These are phyloP conservation scores for Oreohelix idahoensis DNA, from an alignment of 1,140 invertebrate species.

Conservation along the genomic window DNA sequence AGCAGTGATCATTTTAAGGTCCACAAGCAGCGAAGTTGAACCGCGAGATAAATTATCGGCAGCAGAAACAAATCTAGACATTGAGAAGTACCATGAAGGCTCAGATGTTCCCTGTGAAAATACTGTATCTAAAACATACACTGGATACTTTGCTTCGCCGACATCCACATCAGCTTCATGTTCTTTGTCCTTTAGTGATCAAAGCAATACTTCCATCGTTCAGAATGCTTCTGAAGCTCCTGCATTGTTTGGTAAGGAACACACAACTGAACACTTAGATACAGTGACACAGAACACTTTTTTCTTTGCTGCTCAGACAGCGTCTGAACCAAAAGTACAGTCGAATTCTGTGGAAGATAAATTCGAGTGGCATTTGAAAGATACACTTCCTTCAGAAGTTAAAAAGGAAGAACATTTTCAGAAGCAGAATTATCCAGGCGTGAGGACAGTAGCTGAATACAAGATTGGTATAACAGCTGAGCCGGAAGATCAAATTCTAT, in stretches of 20 bases:
- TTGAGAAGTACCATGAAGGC: not conserved
- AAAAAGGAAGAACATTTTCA: not conserved
- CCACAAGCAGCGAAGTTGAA: not conserved
- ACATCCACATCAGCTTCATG: not conserved
- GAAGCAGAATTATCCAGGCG: not conserved
- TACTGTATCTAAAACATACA: not conserved
- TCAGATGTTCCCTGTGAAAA: not conserved
- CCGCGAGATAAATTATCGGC: not conserved
- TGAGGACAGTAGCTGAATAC: not conserved
- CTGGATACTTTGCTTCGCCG: not conserved
- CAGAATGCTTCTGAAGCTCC: no score
- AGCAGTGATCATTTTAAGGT: not conserved
- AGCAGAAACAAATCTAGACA: not conserved
- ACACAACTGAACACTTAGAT: not conserved
- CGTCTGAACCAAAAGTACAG: not conserved
- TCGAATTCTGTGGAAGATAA: not conserved
- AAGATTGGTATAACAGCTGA: not conserved
- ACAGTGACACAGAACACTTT: not conserved
- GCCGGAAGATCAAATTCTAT: not conserved
- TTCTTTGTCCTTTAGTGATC: not conserved
- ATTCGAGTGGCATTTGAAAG: not conserved
- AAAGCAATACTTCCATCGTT: not conserved
- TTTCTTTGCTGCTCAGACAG: not conserved
- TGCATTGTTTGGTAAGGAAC: not conserved
- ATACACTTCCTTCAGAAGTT: not conserved